These are phyloP conservation scores for Pteronura brasiliensis DNA, from an alignment of 2,113 vertebrate genomes.

Conservation along the genomic window DNA sequence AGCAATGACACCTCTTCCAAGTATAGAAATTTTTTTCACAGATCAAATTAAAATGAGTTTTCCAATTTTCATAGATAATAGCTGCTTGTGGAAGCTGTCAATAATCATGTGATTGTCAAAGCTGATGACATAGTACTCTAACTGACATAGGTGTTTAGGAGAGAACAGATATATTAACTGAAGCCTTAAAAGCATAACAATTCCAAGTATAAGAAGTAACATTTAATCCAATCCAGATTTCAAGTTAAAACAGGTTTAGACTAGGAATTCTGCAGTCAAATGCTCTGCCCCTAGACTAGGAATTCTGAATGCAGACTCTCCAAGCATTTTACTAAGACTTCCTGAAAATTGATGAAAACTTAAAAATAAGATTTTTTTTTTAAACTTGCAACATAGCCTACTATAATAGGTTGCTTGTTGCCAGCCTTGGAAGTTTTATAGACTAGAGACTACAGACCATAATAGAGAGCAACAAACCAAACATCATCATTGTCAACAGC, in stretches of 20 bases:
- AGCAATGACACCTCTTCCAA: background rate
- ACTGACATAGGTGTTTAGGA: background rate
- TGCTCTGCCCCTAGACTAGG: background rate
- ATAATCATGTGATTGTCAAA: background rate
- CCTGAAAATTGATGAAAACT: background rate
- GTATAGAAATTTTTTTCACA: background rate
- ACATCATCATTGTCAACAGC: background rate
- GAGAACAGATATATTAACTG: background rate
- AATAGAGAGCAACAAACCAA: background rate
- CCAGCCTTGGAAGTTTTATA: background rate
- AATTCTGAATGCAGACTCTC: background rate
- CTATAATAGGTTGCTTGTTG: background rate
- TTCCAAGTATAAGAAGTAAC: background rate
- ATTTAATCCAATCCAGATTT: background rate
- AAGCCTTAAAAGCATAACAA: background rate
- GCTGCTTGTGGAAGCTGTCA: background rate
- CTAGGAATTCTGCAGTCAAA: background rate
- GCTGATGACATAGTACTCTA: background rate
- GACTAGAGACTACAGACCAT: background rate
- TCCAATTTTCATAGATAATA: slow-evolving; percentile 18
- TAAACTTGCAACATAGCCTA: background rate
- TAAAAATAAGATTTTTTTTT: background rate
- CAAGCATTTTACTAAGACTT: background rate
- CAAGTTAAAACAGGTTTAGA: background rate
- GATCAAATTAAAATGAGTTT: slow-evolving; percentile 28